Conservation (phyloP, 2,113 vertebrate genomes). For the Amblyopsis rosae region DNA sequence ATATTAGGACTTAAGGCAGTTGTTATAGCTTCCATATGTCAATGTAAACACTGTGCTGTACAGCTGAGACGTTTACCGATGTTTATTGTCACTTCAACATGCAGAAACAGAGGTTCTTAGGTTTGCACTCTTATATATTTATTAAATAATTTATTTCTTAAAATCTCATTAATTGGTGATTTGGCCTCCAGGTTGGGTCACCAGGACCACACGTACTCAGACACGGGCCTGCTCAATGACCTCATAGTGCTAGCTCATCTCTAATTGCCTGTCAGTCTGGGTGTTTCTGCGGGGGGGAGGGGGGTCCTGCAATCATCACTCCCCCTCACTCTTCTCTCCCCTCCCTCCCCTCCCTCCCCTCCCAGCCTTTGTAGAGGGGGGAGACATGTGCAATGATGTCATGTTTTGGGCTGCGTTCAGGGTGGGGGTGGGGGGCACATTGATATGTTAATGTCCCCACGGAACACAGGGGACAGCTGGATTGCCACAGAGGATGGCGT, state of each 20-base stretch:
- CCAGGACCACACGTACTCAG: neutral
- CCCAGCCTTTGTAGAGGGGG: constrained; percentile 65
- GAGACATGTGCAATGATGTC: constrained; percentile 77
- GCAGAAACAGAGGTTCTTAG: too few species aligned
- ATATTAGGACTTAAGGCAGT: too few species aligned
- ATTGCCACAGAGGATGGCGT: constrained; percentile 68
- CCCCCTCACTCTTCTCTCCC: constrained; percentile 18
- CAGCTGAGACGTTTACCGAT: too few species aligned
- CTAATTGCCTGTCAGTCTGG: constrained; percentile 44
- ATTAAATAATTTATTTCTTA: neutral
- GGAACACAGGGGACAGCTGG: constrained; percentile 69
- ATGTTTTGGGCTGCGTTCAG: constrained; percentile 44
- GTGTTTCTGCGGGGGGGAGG: constrained; percentile 43
- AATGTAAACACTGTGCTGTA: too few species aligned
- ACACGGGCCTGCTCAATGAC: constrained; percentile 41
- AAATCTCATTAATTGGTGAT: neutral
- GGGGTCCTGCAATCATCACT: constrained; percentile 3
- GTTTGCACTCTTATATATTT: neutral
- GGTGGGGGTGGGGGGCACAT: constrained; percentile 43
- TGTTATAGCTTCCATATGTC: too few species aligned
- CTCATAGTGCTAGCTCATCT: constrained; percentile 58
- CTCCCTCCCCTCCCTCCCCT: constrained; percentile 34
- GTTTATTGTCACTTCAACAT: too few species aligned
- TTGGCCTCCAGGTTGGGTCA: neutral
- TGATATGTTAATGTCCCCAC: constrained; percentile 73